Evolutionary conservation across 1,140 invertebrate species (phyloP).

Genomic region (Bombyx mori): DNA sequence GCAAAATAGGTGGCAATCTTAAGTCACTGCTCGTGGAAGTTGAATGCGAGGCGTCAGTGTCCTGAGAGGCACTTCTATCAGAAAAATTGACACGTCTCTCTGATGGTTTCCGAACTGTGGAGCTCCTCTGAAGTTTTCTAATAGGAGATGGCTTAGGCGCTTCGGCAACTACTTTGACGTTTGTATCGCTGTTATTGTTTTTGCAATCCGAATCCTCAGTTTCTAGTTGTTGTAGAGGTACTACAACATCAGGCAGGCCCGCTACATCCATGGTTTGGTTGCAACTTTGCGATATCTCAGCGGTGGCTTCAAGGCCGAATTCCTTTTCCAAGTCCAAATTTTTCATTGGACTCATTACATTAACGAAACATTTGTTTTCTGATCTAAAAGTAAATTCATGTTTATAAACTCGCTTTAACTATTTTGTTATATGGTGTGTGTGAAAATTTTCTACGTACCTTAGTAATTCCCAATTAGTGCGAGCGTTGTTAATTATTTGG

Average conservation of each 20-base stretch:
- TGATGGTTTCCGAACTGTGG: slow-evolving; percentile 47
- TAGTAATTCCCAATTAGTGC: slow-evolving; percentile 85
- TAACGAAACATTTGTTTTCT: slow-evolving; percentile 72
- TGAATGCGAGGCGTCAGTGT: slow-evolving; percentile 71
- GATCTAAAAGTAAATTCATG: slow-evolving; percentile 41
- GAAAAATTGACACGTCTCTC: slow-evolving; percentile 66
- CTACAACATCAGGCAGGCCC: slow-evolving; percentile 36
- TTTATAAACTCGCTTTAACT: no score
- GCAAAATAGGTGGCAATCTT: slow-evolving; percentile 78
- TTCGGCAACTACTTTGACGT: slow-evolving; percentile 24
- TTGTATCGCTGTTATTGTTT: slow-evolving; percentile 33
- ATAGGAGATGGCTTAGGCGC: slow-evolving; percentile 22
- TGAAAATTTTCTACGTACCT: slow-evolving; percentile 45
- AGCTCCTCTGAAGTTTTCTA: slow-evolving; percentile 49
- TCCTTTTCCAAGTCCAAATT: slow-evolving; percentile 47
- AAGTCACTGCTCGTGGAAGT: slow-evolving; percentile 71
- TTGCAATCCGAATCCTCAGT: slow-evolving; percentile 36
- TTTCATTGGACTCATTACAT: slow-evolving; percentile 29
- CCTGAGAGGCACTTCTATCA: slow-evolving; percentile 71
- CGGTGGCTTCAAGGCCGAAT: slow-evolving; percentile 28
- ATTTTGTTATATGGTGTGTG: no score
- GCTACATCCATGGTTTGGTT: slow-evolving; percentile 32
- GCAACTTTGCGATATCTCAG: slow-evolving; percentile 26
- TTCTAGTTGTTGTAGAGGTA: slow-evolving; percentile 34
- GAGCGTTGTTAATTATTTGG: slow-evolving; percentile 85